Evolutionary conservation across 2,888 invertebrate genomes (phyloP), one percentile per base, ranked within the genome.

Genomic region (Tridacna crocea): DNA sequence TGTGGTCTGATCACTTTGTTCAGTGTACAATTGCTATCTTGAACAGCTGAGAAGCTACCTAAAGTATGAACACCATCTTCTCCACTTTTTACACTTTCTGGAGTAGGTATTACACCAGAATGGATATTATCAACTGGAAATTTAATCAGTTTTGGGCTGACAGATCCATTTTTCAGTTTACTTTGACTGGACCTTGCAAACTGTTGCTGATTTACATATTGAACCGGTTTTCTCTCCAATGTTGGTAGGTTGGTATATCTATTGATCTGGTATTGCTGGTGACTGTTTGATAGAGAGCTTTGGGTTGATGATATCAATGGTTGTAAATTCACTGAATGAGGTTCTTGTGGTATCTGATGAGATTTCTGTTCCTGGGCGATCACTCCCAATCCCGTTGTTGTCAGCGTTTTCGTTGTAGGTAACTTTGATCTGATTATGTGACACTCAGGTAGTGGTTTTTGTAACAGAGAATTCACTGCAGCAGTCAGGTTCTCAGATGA

Each of bases 401-500:
- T 51, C 15, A 6, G 46, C 6, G 15, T 47, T 70, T 70, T 70
- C 8, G 12, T 4, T 15, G 27, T 27, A n/a, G 26, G 19, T 46
- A 22, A 15, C 4, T 3, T 24, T 22, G 70, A 70, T 70, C 22
- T 51, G 26, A 70, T 51, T 12, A 70, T 19, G 10, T 70, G 70
- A 26, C 72, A 79, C 24, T 86, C 86, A 46, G 79, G 81, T 22
- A 86, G 60, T n/a, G 86, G 82, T 70, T 79, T 79, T 22, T 75
- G 83, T 17, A 86, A 65, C n/a, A 86, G 48, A 55, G 72, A 78
- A 19, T 75, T 83, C 13, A 86, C 86, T 26, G 86, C 83, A 27
- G 79, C 82, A 46, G 86, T 86, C 36, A 86, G 70, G n/a, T 47
- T 79, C 27, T 82, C 86, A 27, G 83, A 77, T 58, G 77, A 77